phyloP scores from a whole-genome alignment of 2,797 vertebrate genomes.

The Lemur catta region DNA sequence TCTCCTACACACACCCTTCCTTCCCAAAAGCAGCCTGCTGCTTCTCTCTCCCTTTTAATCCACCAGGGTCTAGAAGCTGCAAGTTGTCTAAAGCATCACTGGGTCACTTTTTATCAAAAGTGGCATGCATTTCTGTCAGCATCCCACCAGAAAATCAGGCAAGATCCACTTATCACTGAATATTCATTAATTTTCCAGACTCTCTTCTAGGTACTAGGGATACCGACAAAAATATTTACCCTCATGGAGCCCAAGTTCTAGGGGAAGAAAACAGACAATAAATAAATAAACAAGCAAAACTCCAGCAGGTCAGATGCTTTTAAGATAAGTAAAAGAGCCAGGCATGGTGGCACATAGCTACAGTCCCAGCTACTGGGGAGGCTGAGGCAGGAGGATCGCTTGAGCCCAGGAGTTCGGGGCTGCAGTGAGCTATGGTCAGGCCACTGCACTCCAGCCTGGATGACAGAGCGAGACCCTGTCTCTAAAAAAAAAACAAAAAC shows the following conservation, averaged over 20 bases:
- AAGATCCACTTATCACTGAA: neutral
- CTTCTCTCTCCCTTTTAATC: neutral
- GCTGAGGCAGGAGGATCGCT: too few species aligned
- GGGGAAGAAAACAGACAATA: neutral
- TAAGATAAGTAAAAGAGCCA: neutral
- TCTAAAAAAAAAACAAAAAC: neutral
- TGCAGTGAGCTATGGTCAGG: too few species aligned
- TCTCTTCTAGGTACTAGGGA: neutral
- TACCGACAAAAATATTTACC: neutral
- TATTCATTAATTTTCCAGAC: neutral
- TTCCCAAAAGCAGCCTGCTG: neutral
- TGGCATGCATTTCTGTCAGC: neutral
- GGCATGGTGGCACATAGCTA: too few species aligned
- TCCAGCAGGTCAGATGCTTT: neutral
- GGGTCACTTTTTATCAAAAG: slow-evolving; percentile 9
- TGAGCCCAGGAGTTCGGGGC: too few species aligned
- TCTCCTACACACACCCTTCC: neutral
- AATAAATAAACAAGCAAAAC: neutral
- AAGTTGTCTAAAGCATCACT: neutral
- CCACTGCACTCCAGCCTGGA: too few species aligned
- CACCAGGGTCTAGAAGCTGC: neutral
- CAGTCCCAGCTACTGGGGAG: too few species aligned
- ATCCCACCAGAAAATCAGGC: neutral
- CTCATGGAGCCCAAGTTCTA: neutral
- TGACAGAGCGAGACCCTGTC: neutral